These are phyloP conservation scores for Misgurnus anguillicaudatus DNA, from an alignment of 2,113 vertebrate genomes.

Conservation along the genomic window DNA sequence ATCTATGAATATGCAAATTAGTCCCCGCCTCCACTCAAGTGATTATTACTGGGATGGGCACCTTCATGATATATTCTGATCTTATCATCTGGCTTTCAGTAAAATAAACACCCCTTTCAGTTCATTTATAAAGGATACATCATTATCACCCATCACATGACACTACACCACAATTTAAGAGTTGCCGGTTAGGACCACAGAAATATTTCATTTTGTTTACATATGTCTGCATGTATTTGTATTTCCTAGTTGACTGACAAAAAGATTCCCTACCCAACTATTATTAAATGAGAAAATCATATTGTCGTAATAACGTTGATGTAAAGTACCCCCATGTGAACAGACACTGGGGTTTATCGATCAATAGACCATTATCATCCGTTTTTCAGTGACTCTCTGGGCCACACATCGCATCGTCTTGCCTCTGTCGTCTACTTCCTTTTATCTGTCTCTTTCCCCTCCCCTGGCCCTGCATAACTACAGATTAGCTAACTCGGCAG, in stretches of 20 bases:
- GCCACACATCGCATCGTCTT: background rate
- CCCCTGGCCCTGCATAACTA: constrained; percentile 13
- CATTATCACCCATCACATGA: background rate
- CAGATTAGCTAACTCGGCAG: constrained; percentile 43
- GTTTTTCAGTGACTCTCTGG: constrained; percentile 15
- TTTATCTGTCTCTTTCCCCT: constrained; percentile 30
- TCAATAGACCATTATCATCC: constrained; percentile 53
- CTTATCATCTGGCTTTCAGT: too few relatives aligned
- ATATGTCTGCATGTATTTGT: background rate
- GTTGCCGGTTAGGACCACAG: background rate
- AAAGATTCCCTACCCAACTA: constrained; percentile 21
- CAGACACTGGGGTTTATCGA: constrained; percentile 19
- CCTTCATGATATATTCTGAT: too few relatives aligned
- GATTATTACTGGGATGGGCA: too few relatives aligned
- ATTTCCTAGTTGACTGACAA: background rate
- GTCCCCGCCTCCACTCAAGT: too few relatives aligned
- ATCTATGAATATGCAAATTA: too few relatives aligned
- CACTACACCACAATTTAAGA: background rate
- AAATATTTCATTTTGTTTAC: background rate
- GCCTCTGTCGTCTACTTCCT: background rate
- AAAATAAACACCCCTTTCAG: too few relatives aligned
- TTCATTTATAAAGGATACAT: too few relatives aligned
- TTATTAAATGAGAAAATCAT: constrained; percentile 37
- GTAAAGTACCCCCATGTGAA: constrained; percentile 36
- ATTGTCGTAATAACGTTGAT: constrained; percentile 8